A percentile compares a stretch with the other conserved stretches of the same genome.
phyloP scores from a whole-genome alignment of 2,113 vertebrate species.

The Sclerurus mexicanus region DNA sequence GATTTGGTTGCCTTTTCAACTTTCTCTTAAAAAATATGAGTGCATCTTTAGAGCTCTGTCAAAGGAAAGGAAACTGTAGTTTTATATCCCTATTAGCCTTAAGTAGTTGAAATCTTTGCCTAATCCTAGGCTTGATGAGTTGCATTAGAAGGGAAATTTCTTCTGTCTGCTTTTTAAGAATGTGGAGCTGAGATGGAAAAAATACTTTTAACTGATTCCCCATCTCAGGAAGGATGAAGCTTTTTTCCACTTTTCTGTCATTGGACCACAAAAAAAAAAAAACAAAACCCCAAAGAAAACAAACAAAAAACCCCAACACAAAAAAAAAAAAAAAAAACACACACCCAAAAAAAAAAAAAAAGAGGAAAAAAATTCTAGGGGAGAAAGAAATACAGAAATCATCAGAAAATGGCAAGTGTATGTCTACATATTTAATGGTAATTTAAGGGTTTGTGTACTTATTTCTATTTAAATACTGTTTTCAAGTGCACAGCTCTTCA shows the following conservation, averaged over 20 bases:
- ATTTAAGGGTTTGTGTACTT: background rate
- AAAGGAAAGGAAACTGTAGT: background rate
- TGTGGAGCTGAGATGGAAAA: background rate
- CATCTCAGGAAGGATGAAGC: background rate
- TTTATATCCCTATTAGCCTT: background rate
- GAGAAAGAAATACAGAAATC: background rate
- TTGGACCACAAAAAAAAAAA: background rate
- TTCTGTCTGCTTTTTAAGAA: background rate
- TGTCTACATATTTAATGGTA: background rate
- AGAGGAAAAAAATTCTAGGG: fast-evolving
- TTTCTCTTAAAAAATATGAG: background rate
- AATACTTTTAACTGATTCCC: background rate
- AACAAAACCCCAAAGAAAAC: too few species aligned
- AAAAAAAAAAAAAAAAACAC: background rate
- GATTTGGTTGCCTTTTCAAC: background rate
- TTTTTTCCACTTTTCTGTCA: background rate
- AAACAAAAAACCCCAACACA: background rate
- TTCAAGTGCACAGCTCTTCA: background rate
- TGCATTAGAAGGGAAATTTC: background rate
- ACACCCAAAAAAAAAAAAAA: too few species aligned
- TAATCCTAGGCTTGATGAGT: background rate
- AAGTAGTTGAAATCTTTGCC: background rate
- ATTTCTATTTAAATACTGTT: background rate
- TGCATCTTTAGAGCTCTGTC: background rate
- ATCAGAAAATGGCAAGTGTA: background rate